Conservation (phyloP, 2,888 invertebrate genomes). For the Taphrorychus bicolor region DNA sequence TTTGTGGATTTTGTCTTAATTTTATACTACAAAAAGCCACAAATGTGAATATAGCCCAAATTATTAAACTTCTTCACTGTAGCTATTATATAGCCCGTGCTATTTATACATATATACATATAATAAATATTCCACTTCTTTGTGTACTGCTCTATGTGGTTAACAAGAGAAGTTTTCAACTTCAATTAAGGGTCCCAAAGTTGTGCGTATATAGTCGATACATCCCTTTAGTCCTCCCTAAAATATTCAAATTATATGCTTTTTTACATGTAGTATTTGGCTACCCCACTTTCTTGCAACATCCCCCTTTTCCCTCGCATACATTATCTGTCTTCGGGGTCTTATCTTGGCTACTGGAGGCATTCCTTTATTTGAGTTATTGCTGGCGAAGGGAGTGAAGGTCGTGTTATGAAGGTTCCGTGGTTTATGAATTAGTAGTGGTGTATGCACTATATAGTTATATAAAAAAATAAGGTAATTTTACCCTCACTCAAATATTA, state of each 20-base stretch:
- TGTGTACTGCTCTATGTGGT: background rate
- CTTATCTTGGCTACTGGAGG: background rate
- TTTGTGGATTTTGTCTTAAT: background rate
- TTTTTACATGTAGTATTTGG: slow-evolving; percentile 26
- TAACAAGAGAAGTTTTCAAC: slow-evolving; percentile 12
- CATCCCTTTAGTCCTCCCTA: slow-evolving; percentile 19
- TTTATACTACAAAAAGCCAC: too few species aligned
- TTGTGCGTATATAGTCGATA: slow-evolving; percentile 8
- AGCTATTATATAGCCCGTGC: background rate
- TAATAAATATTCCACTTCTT: background rate
- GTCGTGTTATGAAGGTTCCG: background rate
- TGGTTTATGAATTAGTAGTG: too few species aligned
- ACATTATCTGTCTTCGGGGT: background rate
- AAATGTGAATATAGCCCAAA: too few species aligned
- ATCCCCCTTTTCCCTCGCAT: slow-evolving; percentile 11
- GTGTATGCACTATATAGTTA: too few species aligned
- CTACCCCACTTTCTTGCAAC: slow-evolving; percentile 28
- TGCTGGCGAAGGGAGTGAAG: background rate
- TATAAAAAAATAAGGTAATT: too few species aligned
- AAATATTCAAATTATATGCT: slow-evolving; percentile 39
- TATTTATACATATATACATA: background rate
- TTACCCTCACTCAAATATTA: too few species aligned
- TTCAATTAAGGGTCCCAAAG: slow-evolving; percentile 16
- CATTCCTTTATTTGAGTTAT: background rate
- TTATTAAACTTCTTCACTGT: background rate